These are phyloP conservation scores for Ceratoteleas bidentatus DNA, from an alignment of 1,140 invertebrate species.

Conservation along the genomic window DNA sequence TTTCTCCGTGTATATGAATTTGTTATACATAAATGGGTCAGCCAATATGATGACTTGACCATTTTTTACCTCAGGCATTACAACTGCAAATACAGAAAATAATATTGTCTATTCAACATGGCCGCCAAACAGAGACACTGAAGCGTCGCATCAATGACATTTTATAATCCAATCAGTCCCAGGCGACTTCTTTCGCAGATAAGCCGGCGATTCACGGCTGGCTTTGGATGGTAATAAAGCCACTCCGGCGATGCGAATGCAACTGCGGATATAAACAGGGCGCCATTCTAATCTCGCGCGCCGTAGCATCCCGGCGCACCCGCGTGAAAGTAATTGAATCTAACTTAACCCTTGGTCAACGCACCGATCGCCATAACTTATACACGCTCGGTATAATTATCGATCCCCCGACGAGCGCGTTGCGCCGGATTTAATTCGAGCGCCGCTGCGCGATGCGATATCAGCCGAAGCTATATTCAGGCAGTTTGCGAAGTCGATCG, in stretches of 20 bases:
- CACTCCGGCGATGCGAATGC: not conserved
- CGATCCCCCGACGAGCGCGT: conserved; percentile 46
- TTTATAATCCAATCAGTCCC: no score
- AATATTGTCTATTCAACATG: no score
- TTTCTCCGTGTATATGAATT: no score
- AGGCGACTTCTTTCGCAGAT: no score
- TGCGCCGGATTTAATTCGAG: conserved; percentile 32
- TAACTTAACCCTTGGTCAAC: conserved; percentile 61
- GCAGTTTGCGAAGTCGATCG: conserved; percentile 11
- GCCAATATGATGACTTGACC: no score
- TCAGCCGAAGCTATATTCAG: conserved; percentile 39
- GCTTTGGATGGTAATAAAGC: not conserved
- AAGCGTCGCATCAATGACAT: no score
- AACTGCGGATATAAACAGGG: not conserved
- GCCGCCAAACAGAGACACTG: no score
- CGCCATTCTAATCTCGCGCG: not conserved
- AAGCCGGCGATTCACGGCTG: no score
- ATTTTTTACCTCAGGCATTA: no score
- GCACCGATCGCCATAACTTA: conserved; percentile 51
- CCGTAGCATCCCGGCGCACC: conserved; percentile 1
- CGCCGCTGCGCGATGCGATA: conserved; percentile 33
- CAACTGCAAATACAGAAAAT: no score
- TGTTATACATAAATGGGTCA: no score
- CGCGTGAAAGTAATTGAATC: conserved; percentile 60
- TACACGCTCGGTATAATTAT: conserved; percentile 64